Conservation (phyloP, 2,888 invertebrate genomes). For the Antitype chi region DNA sequence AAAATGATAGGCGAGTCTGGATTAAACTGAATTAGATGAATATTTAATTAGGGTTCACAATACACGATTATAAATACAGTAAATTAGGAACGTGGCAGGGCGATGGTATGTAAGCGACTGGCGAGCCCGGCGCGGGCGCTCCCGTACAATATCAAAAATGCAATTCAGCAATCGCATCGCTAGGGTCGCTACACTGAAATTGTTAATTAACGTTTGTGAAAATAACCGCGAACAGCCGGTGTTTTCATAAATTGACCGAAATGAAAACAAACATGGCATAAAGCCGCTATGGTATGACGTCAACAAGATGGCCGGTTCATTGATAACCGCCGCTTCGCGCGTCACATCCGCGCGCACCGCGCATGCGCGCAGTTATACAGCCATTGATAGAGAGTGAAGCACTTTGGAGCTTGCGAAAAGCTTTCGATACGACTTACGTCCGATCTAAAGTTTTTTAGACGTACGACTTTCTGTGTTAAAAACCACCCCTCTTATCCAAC, state of each 20-base stretch:
- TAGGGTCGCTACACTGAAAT: too few relatives aligned
- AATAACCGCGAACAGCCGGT: constrained; percentile 55
- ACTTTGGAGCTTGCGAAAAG: constrained; percentile 69
- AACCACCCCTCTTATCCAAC: neutral
- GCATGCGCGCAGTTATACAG: constrained; percentile 74
- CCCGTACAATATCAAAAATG: too few relatives aligned
- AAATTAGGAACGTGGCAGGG: too few relatives aligned
- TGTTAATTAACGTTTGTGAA: constrained; percentile 38
- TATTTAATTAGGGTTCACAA: too few relatives aligned
- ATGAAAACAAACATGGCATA: constrained; percentile 85
- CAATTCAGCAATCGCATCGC: too few relatives aligned
- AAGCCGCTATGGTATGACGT: constrained; percentile 84
- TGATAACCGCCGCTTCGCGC: constrained; percentile 83
- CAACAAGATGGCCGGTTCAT: constrained; percentile 87
- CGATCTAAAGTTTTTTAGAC: neutral
- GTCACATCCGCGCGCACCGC: constrained; percentile 70
- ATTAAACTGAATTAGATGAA: too few relatives aligned
- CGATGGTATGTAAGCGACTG: too few relatives aligned
- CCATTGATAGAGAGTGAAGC: constrained; percentile 84
- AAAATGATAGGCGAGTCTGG: too few relatives aligned
- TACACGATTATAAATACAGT: too few relatives aligned
- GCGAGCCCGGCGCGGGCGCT: too few relatives aligned
- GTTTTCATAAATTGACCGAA: constrained; percentile 75
- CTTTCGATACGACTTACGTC: constrained; percentile 40
- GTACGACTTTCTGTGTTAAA: neutral